phyloP scores from a whole-genome alignment of 2,113 vertebrate species.

The Theristicus caerulescens region DNA sequence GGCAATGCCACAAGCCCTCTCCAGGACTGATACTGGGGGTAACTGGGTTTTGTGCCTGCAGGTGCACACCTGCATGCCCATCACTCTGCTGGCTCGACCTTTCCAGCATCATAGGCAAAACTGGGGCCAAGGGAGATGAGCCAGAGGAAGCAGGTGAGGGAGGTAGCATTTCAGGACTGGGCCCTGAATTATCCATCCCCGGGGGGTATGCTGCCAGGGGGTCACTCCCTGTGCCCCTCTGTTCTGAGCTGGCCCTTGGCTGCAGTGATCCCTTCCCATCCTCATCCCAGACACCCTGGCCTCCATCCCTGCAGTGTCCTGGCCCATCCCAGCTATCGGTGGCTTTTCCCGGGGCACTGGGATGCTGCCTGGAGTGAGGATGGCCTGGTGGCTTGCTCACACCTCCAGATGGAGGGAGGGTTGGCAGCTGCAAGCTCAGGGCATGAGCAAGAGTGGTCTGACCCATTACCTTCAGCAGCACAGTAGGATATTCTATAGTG shows the following conservation, averaged over 20 bases:
- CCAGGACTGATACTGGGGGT: not conserved
- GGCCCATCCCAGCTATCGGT: not conserved
- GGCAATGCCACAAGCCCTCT: not conserved
- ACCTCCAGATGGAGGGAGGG: not conserved
- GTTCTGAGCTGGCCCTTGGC: not conserved
- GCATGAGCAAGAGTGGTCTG: not conserved
- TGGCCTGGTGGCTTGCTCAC: not conserved
- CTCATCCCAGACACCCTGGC: not conserved
- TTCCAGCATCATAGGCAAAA: not conserved
- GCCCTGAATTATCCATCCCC: not conserved
- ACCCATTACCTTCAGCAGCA: conserved; percentile 80
- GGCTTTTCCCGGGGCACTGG: not conserved
- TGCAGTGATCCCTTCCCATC: not conserved
- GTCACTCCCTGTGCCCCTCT: not conserved
- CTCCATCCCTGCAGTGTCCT: not conserved
- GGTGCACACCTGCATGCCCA: not conserved
- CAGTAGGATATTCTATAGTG: conserved; percentile 92
- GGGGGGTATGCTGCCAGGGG: not conserved
- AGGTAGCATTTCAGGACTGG: not conserved
- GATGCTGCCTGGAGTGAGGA: not conserved
- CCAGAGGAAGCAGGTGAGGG: rapidly evolving
- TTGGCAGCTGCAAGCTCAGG: not conserved
- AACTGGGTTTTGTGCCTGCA: not conserved
- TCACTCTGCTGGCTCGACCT: not conserved
- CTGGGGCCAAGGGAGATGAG: not conserved